These are phyloP conservation scores for Ichneumoninae sp. DNA, from an alignment of 2,888 invertebrate genomes.

Conservation along the genomic window DNA sequence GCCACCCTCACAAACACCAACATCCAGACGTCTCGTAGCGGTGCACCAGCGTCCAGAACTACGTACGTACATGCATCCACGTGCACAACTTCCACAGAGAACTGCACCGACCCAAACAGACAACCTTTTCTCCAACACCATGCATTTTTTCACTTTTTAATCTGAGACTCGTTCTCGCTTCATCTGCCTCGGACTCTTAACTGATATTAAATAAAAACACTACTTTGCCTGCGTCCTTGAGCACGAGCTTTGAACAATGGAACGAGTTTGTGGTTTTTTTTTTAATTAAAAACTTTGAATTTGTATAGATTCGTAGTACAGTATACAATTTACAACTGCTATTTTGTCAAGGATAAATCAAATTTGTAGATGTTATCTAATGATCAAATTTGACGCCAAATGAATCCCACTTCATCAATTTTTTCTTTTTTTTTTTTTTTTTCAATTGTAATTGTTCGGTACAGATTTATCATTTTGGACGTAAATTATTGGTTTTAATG, in stretches of 20 bases:
- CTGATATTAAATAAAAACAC: slow-evolving; percentile 74
- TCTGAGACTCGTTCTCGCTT: background rate
- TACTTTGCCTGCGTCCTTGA: slow-evolving; percentile 70
- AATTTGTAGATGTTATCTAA: too few species aligned
- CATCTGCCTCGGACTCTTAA: slow-evolving; percentile 64
- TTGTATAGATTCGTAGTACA: too few species aligned
- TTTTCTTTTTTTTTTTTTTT: too few species aligned
- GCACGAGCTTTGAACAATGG: background rate
- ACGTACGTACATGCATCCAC: slow-evolving; percentile 13
- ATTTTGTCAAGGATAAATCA: too few species aligned
- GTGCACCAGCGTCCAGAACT: slow-evolving; percentile 40
- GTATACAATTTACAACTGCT: too few species aligned
- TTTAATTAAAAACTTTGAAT: too few species aligned
- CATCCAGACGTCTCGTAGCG: slow-evolving; percentile 41
- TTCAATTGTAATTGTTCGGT: too few species aligned
- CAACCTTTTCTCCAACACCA: slow-evolving; percentile 9
- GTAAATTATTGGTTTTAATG: background rate
- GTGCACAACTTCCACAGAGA: slow-evolving; percentile 68
- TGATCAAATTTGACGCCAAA: too few species aligned
- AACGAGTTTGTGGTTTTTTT: background rate
- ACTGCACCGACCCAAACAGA: slow-evolving; percentile 74
- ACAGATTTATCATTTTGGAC: too few species aligned
- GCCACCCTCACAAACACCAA: slow-evolving; percentile 26
- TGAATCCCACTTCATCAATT: too few species aligned
- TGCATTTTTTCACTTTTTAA: slow-evolving; percentile 4